These are phyloP conservation scores for Chloroceryle inda DNA, from an alignment of 2,797 vertebrate genomes.

Conservation along the genomic window DNA sequence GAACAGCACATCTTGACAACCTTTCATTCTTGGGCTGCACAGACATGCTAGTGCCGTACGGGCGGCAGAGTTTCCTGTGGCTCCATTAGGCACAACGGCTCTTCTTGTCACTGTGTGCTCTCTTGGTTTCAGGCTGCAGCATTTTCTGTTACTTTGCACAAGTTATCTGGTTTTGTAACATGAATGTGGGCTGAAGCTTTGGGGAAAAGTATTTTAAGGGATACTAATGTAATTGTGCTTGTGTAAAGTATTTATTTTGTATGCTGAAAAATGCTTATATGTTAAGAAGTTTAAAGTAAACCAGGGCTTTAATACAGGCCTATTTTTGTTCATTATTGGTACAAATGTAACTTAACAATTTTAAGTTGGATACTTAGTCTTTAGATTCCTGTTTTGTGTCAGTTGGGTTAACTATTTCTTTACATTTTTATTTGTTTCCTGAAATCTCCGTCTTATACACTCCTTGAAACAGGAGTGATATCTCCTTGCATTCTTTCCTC, in stretches of 20 bases:
- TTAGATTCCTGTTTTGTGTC: neutral
- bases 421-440: neutral
- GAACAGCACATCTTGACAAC: neutral
- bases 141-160: neutral
- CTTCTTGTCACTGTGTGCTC: fast-evolving
- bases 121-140: fast-evolving
- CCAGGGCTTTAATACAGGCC: fast-evolving
- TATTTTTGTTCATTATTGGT: neutral
- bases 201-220: neutral
- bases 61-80: fast-evolving
- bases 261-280: neutral
- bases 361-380: neutral
- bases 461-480: neutral
- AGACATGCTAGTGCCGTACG: neutral
- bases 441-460: neutral
- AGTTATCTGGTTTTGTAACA: neutral
- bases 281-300: neutral
- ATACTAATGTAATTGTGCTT: neutral
- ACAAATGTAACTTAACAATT: neutral
- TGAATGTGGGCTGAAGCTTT: neutral
- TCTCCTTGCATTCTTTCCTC: neutral
- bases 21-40: neutral
- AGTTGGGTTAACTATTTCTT: neutral
- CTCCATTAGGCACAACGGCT: fast-evolving
- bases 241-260: neutral